Evolutionary conservation across 2,888 invertebrate genomes (phyloP), one percentile per base, ranked within the genome.

Genomic region (Lasioglossum calceatum): DNA sequence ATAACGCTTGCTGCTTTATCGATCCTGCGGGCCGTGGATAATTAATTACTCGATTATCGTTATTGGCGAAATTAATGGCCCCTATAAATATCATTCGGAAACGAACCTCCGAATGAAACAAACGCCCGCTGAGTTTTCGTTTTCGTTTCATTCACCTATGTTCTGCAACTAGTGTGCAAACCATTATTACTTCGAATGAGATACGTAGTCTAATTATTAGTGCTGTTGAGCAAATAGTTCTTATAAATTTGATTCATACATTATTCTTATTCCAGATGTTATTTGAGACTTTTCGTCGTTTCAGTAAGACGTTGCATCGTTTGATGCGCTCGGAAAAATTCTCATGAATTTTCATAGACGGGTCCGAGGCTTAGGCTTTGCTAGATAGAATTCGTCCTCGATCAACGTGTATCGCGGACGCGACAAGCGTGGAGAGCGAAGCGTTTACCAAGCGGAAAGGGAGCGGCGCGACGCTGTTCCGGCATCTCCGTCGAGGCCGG

Each of bases 381-480:
- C 54, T 54, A 3, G 10, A n/a, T 54, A 32, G 16, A 61, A 32
- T 61, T 61, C 61, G 14, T 61, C 61, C 61, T 32, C 61, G 61
- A 61, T 61, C 27, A 61, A 5, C 61, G 61, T 61, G 61, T 61
- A 61, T 32, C 32, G 61, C 27, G 61, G 27, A 27, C 61, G 32
- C 61, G 61, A 27, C 61, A 32, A n/a, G 54, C 36, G 16, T 42
- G 54, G 16, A 19, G 78, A 70, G 14, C 16, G 39, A 61, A 54
- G 44, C 64, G 70, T 78, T 86, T 74, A 36, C 14, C 76, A 36
- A 42, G 72, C 86, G 85, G 86, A 86, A 85, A 81, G 72, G 86
- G 85, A 85, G 86, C 81, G 85, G 85, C 79, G 44, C 19, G 39
- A 39, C 39, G 58, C 39, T 74, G 64, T 86, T 84, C 80, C 86